These are phyloP conservation scores for Elysia crispata DNA, from an alignment of 2,888 invertebrate genomes.

Conservation along the genomic window DNA sequence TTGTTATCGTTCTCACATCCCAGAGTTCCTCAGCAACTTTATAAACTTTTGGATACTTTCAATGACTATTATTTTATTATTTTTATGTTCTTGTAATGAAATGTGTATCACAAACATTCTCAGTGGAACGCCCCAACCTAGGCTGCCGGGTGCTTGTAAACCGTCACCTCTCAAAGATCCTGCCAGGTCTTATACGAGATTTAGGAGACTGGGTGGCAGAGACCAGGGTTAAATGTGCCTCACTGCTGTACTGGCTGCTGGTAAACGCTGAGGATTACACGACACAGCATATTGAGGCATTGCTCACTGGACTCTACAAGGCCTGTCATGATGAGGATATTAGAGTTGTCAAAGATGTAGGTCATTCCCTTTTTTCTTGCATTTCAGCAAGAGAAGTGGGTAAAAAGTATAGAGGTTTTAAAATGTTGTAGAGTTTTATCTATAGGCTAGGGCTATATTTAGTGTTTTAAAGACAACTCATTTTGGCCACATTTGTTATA, in stretches of 20 bases:
- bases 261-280: conserved; percentile 86
- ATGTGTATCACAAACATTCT: conserved; percentile 50
- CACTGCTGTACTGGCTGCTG: conserved; percentile 85
- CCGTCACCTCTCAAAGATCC: conserved; percentile 84
- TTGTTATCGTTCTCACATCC: no score
- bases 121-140: conserved; percentile 88
- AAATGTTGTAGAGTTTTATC: no score
- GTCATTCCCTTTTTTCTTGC: no score
- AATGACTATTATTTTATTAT: no score
- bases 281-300: conserved; percentile 82
- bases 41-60: no score
- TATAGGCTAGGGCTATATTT: no score
- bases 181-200: conserved; percentile 85
- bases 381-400: no score
- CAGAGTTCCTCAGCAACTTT: no score
- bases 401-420: no score
- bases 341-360: conserved; percentile 79
- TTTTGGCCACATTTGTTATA: no score
- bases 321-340: conserved; percentile 85
- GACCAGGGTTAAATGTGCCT: conserved; percentile 85
- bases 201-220: conserved; percentile 87
- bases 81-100: no score
- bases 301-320: conserved; percentile 82
- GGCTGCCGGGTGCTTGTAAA: conserved; percentile 90
- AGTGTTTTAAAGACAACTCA: no score